Evolutionary conservation across 1,140 invertebrate species (phyloP), one percentile per base, ranked within the genome.

Genomic region (Bombus waltoni): DNA sequence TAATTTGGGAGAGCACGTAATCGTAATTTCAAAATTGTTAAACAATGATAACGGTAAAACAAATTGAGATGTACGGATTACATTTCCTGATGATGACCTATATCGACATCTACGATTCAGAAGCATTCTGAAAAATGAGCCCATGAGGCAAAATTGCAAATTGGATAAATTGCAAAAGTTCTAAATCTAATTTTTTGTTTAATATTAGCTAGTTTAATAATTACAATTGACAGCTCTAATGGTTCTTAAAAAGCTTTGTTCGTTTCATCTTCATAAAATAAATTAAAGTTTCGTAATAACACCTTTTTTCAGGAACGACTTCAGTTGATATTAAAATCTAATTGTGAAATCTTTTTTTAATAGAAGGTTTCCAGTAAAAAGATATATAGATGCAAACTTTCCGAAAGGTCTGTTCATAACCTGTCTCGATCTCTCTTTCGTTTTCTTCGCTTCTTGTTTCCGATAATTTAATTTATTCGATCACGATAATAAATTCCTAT

Each of bases 401-500:
- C 35, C 11, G 47, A 53, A 57, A 35, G 4, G 2, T 15, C 28
- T 2, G 1, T 35, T 22, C 11, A 15, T 1, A 40, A 72, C 9
- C 1, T 15, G 1, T 1, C 13, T 77, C 18, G 13, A 42, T n/a
- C 3, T 4, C 18, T 9, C 10, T 35, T 62, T 28, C 18, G n/a
- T 2, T 1, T 40, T 59, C 35, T 35, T 75, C 47, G n/a, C 6
- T 15, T n/a, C 4, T 2, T 15, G n/a, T 8, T 32, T 8, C 8
- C 6, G 15, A 44, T 83, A 53, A 76, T 76, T 66, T 65, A 68
- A 68, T 77, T 47, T 35, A 38, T 32, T 53, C 42, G 8, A 25
- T 68, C 9, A n/a, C 25, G 35, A 66, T 66, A 68, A 76, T 83
- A 81, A 81, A 72, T 76, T 42, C 18, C 18, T 9, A 40, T 53